Conservation (phyloP, 2,113 vertebrate genomes). For the Strix uralensis region DNA sequence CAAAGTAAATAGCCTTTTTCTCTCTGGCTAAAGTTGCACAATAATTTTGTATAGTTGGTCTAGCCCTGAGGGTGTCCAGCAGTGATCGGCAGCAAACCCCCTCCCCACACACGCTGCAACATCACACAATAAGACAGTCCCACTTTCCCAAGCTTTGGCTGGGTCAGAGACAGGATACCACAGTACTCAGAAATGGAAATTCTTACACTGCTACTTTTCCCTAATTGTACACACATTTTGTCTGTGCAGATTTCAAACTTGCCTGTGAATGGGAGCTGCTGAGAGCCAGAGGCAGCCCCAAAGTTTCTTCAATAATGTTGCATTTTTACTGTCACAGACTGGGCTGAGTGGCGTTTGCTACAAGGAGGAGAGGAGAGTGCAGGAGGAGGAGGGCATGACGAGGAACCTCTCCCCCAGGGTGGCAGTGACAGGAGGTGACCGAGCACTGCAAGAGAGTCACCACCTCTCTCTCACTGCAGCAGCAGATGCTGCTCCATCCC, state of each 20-base stretch:
- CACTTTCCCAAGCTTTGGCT: neutral
- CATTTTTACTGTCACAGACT: neutral
- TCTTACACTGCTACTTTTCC: neutral
- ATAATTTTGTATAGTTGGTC: neutral
- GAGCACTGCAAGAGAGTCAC: neutral
- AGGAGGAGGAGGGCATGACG: neutral
- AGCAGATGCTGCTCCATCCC: neutral
- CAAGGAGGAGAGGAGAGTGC: neutral
- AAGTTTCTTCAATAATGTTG: neutral
- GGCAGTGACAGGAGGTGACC: neutral
- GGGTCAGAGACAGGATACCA: neutral
- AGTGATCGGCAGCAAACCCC: neutral
- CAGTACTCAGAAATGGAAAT: slow-evolving; percentile 31
- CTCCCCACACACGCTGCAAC: neutral
- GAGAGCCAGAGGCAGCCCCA: neutral
- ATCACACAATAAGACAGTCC: neutral
- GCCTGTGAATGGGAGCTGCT: neutral
- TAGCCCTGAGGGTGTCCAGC: neutral
- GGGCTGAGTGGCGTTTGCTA: neutral
- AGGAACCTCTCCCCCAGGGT: neutral
- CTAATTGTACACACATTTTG: neutral
- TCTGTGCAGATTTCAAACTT: neutral
- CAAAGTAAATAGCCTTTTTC: neutral
- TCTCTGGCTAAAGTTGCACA: neutral
- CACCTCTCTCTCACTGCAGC: neutral